These are phyloP conservation scores for Eupithecia inturbata DNA, from an alignment of 2,888 invertebrate genomes.

Conservation along the genomic window DNA sequence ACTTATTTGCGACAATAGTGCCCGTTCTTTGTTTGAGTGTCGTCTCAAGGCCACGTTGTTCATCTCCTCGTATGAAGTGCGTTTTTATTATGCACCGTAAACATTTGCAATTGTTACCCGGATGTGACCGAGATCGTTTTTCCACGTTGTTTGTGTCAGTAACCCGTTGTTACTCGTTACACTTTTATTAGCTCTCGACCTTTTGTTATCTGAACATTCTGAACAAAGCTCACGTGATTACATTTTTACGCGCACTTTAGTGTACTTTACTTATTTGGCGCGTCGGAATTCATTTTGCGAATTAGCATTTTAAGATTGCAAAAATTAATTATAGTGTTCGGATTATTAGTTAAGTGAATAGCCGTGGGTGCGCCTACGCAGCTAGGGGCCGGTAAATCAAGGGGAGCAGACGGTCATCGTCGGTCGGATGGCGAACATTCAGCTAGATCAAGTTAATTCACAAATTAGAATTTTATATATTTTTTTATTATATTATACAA, in stretches of 20 bases:
- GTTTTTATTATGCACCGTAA: conserved; percentile 47
- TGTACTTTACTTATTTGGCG: conserved; percentile 13
- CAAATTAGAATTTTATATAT: neutral
- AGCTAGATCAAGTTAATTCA: conserved; percentile 18
- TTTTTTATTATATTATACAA: conserved; percentile 7
- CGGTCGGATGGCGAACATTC: conserved; percentile 26
- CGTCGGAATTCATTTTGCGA: conserved; percentile 16
- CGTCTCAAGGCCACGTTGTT: conserved; percentile 66
- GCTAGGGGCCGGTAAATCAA: conserved; percentile 58
- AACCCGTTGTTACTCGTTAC: conserved; percentile 32
- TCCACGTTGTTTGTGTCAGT: conserved; percentile 34
- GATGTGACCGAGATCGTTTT: conserved; percentile 41
- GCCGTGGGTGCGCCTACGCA: conserved; percentile 70
- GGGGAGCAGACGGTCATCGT: conserved; percentile 51
- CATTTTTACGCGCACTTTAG: conserved; percentile 7
- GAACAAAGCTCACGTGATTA: conserved; percentile 23
- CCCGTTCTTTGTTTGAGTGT: conserved; percentile 67
- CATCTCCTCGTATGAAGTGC: conserved; percentile 49
- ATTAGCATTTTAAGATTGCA: conserved; percentile 35
- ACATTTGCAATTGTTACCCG: conserved; percentile 42
- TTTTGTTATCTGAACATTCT: conserved; percentile 20
- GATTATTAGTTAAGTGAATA: conserved; percentile 47
- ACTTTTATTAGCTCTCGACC: conserved; percentile 23
- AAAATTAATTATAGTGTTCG: conserved; percentile 39
- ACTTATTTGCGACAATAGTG: conserved; percentile 53